phyloP scores from a whole-genome alignment of 1,140 invertebrate genomes.

The Octopus sinensis region DNA sequence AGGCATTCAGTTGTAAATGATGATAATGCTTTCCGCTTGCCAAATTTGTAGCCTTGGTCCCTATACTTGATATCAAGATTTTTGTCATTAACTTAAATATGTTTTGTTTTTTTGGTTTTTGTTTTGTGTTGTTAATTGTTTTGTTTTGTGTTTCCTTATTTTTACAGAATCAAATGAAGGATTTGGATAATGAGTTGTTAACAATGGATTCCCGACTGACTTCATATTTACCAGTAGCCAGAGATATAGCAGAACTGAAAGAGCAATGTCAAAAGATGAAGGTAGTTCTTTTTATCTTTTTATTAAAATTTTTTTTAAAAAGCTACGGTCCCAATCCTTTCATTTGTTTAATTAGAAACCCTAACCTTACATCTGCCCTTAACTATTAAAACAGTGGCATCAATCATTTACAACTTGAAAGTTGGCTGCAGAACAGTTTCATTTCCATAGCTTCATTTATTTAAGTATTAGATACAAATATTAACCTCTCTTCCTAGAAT shows the following conservation, averaged over 20 bases:
- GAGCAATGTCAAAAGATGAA: not conserved
- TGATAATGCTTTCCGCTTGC: too few relatives aligned
- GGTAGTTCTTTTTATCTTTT: not conserved
- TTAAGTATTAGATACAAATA: too few relatives aligned
- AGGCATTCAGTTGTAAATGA: too few relatives aligned
- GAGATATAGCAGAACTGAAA: not conserved
- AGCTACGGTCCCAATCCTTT: not conserved
- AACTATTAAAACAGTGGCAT: too few relatives aligned
- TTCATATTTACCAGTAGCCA: not conserved
- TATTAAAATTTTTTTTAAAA: not conserved
- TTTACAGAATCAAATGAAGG: slow-evolving; percentile 11
- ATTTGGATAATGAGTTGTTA: not conserved
- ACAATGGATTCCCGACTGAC: not conserved
- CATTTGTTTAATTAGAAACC: not conserved
- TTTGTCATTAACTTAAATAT: not conserved
- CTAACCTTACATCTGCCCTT: too few relatives aligned
- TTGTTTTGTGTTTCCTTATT: not conserved
- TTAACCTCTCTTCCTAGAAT: too few relatives aligned
- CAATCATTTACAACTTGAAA: too few relatives aligned
- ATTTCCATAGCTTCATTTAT: too few relatives aligned
- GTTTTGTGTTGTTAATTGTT: not conserved
- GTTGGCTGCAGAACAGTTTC: too few relatives aligned
- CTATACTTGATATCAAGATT: too few relatives aligned
- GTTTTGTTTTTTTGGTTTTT: not conserved
- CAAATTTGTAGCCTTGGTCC: too few relatives aligned